Evolutionary conservation across 2,113 vertebrate species (phyloP).

Genomic region (Mungos mungo): DNA sequence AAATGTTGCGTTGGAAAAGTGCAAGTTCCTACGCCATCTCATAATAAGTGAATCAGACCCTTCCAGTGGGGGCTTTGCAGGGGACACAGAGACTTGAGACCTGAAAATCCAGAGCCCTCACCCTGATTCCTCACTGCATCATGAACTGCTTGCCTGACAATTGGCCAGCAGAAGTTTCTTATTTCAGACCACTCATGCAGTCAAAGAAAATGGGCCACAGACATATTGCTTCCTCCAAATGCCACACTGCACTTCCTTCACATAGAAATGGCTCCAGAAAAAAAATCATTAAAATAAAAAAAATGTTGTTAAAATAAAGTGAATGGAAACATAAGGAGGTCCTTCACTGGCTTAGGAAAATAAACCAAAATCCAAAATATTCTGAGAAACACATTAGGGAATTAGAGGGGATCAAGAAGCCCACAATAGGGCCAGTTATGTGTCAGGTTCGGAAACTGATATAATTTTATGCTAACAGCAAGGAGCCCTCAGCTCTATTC

Average conservation of each 20-base stretch:
- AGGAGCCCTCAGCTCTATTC: not conserved
- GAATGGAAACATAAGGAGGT: constrained; percentile 68
- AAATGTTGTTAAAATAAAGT: constrained; percentile 67
- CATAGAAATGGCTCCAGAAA: constrained; percentile 33
- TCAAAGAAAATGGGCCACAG: constrained; percentile 20
- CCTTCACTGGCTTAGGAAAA: constrained; percentile 73
- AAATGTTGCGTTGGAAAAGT: not conserved
- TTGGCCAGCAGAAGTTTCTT: not conserved
- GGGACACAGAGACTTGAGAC: not conserved
- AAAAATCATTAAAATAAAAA: constrained; percentile 65
- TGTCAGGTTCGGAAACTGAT: constrained; percentile 20
- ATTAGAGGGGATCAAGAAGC: constrained; percentile 64
- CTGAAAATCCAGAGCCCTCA: not conserved
- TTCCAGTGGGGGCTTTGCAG: not conserved
- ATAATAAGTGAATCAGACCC: not conserved
- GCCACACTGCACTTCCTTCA: constrained; percentile 8
- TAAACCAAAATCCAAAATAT: constrained; percentile 69
- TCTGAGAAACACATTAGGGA: constrained; percentile 70
- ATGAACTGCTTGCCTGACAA: not conserved
- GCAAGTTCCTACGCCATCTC: not conserved
- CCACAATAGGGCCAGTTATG: constrained; percentile 17
- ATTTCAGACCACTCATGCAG: not conserved
- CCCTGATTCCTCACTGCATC: not conserved
- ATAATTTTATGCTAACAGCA: not conserved
- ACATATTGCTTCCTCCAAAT: not conserved